These are phyloP conservation scores for Heteronetta atricapilla DNA, from an alignment of 2,113 vertebrate species.

Conservation along the genomic window DNA sequence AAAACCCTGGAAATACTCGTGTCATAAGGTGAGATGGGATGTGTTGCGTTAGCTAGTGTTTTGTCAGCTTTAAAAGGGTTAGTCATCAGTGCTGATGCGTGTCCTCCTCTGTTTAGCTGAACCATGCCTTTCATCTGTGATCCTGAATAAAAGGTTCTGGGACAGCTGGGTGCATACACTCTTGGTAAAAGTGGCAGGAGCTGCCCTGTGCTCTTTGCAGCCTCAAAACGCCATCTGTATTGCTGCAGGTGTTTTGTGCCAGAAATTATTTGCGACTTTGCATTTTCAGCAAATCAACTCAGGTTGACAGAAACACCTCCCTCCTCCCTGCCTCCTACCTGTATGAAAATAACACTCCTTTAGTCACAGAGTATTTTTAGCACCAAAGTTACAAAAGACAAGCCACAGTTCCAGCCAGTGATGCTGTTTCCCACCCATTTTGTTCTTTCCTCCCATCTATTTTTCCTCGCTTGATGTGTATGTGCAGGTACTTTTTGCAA, in stretches of 20 bases:
- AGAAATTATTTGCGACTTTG: background rate
- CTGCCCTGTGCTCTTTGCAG: fast-evolving
- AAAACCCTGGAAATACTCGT: background rate
- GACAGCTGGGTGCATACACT: background rate
- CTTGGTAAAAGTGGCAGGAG: background rate
- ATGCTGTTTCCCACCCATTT: background rate
- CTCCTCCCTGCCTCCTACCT: background rate
- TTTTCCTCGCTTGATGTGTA: background rate
- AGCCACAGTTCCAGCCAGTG: background rate
- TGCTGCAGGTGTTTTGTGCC: fast-evolving
- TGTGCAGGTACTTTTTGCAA: background rate
- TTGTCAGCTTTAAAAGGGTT: background rate
- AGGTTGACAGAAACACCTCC: background rate
- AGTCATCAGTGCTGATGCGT: conserved; percentile 16
- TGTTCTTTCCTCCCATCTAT: background rate
- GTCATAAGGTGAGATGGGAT: background rate
- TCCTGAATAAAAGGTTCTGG: conserved; percentile 8
- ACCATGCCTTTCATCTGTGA: background rate
- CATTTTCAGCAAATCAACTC: background rate
- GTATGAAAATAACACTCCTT: background rate
- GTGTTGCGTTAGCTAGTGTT: conserved; percentile 15
- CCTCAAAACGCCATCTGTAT: background rate
- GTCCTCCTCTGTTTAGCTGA: conserved; percentile 39
- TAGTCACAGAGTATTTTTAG: background rate
- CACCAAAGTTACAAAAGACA: background rate